Evolutionary conservation across 2,113 vertebrate species (phyloP), one percentile per base, ranked within the genome.

Genomic region (Syngnathus typhle): DNA sequence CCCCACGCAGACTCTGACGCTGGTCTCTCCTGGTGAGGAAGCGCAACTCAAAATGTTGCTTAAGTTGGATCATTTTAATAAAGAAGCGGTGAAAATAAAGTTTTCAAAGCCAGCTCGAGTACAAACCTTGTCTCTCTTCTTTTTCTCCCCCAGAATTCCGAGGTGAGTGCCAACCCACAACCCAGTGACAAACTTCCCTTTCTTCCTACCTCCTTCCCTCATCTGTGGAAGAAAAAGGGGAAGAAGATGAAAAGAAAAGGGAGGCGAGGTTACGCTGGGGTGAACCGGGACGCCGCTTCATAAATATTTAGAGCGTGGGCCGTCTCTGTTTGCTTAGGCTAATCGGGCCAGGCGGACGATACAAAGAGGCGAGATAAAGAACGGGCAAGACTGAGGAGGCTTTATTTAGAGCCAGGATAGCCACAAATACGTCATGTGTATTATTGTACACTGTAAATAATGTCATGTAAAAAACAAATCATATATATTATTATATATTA

Each of bases 221-320:
- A 64, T 65, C 63, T 75, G 43, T 67, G 41, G 61, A 66, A 44
- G 41, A 65, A 77, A 86, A 69, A 75, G 52, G 79, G 84, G 85
- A 86, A 76, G 68, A 79, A 80, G 65, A 72, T 19, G n/a, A 52
- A n/a, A 52, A 55, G 59, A 65, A 74, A 66, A 65, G 52, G 63
- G 68, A 67, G 71, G 64, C 65, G 23, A 49, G 71, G 37, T 60
- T 59, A 15, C 3, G 49, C 16, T n/a, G 56, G 63, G 56, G 37
- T 72, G 72, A 74, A 72, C 72, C 68, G 46, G 75, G 65, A 69
- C 27, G 71, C 76, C 51, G 37, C 66, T 49, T 81, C 77, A 84
- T 87, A 87, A 87, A 90, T 89, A 89, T 88, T 88, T 85, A 89
- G 81, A 59, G 61, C 76, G 68, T 66, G 73, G 6, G 66, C 78